Percentiles rank a stretch among this genome's conserved stretches.
These are phyloP conservation scores for Chelmon rostratus DNA, from an alignment of 2,797 vertebrate genomes.

Conservation along the genomic window DNA sequence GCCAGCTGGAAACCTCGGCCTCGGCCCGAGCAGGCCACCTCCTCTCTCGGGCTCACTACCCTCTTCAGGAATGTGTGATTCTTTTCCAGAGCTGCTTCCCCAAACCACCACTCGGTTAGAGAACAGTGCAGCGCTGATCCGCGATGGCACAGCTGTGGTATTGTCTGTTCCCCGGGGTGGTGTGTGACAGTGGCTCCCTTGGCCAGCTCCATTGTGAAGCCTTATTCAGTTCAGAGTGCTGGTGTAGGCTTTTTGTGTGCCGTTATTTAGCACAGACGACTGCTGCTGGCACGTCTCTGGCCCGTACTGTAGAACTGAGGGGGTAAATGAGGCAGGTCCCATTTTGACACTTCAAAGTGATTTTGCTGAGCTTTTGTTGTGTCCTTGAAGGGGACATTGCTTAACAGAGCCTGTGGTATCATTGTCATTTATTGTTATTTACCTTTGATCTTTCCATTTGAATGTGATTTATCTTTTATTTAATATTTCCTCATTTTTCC, in stretches of 20 bases:
- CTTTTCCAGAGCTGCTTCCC: conserved; percentile 78
- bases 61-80: conserved; percentile 87
- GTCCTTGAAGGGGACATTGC: conserved; percentile 69
- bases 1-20: conserved; percentile 81
- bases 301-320: conserved; percentile 58
- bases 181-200: conserved; percentile 75
- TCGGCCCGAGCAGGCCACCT: conserved; percentile 65
- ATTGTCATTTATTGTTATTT: conserved; percentile 47
- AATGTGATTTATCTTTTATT: conserved; percentile 21
- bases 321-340: conserved; percentile 73
- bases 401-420: conserved; percentile 33
- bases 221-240: conserved; percentile 73
- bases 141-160: conserved; percentile 73
- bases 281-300: conserved; percentile 68
- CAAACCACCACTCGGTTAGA: conserved; percentile 69
- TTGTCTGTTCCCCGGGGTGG: conserved; percentile 77
- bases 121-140: conserved; percentile 75
- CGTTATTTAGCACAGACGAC: conserved; percentile 70
- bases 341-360: conserved; percentile 75
- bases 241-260: conserved; percentile 78
- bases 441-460: conserved; percentile 48
- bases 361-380: conserved; percentile 60
- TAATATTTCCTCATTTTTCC: background rate
- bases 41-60: conserved; percentile 71
- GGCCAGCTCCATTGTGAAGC: conserved; percentile 76